Conservation (phyloP, 2,888 invertebrate species). For the Crocallis elinguaria region DNA sequence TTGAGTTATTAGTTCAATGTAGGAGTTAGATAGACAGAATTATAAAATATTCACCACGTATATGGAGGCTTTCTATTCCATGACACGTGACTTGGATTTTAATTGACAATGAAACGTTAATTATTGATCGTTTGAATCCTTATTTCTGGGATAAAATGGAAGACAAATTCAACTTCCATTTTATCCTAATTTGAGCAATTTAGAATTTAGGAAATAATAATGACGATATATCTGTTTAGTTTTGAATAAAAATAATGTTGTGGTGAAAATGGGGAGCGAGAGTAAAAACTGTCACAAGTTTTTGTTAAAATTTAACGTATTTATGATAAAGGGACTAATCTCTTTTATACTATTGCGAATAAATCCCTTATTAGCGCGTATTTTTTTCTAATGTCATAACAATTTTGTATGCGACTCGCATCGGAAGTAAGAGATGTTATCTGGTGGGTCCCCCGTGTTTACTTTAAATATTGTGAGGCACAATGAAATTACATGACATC, state of each 20-base stretch:
- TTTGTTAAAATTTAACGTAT: slow-evolving; percentile 53
- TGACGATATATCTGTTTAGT: background rate
- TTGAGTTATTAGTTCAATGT: slow-evolving; percentile 68
- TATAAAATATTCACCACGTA: slow-evolving; percentile 64
- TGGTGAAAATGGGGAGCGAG: slow-evolving; percentile 27
- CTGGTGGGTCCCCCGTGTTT: slow-evolving; percentile 79
- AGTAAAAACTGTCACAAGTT: slow-evolving; percentile 35
- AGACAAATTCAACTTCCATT: slow-evolving; percentile 10
- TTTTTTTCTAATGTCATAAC: slow-evolving; percentile 69
- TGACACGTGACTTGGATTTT: slow-evolving; percentile 64
- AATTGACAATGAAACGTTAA: slow-evolving; percentile 64
- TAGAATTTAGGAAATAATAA: background rate
- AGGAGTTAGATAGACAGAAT: slow-evolving; percentile 66
- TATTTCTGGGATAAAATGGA: slow-evolving; percentile 27
- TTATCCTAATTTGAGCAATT: background rate
- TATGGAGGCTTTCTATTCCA: slow-evolving; percentile 64
- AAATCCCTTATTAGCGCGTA: slow-evolving; percentile 72
- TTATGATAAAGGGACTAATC: slow-evolving; percentile 68
- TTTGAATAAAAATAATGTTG: slow-evolving; percentile 16
- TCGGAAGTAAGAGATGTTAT: slow-evolving; percentile 78
- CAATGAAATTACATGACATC: slow-evolving; percentile 85
- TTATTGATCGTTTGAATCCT: slow-evolving; percentile 43
- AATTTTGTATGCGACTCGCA: slow-evolving; percentile 64
- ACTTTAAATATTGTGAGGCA: slow-evolving; percentile 82
- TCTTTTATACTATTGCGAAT: slow-evolving; percentile 70